Evolutionary conservation across 2,113 vertebrate genomes (phyloP).

Genomic region (Lamprotornis superbus): DNA sequence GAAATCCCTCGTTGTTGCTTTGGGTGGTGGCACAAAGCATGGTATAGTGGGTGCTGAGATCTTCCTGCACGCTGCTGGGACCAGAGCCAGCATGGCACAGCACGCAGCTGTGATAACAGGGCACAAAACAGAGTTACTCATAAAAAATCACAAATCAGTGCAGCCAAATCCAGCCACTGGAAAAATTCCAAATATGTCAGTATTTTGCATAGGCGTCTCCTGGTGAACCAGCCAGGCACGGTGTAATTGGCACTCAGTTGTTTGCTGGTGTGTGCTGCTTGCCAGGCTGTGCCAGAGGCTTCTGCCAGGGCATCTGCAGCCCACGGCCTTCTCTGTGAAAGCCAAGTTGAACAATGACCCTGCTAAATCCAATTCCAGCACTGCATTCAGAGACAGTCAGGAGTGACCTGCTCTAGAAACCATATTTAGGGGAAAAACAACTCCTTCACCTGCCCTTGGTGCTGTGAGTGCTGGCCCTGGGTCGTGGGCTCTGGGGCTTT

Average conservation of each 20-base stretch:
- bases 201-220: neutral
- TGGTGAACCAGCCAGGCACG: neutral
- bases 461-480: neutral
- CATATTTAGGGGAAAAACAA: neutral
- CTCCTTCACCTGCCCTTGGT: neutral
- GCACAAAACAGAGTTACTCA: neutral
- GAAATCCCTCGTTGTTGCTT: neutral
- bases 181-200: neutral
- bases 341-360: neutral
- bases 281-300: neutral
- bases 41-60: neutral
- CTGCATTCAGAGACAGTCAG: neutral
- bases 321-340: accelerated
- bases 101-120: neutral
- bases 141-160: neutral
- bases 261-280: neutral
- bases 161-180: neutral
- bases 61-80: neutral
- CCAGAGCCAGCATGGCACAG: neutral
- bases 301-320: neutral
- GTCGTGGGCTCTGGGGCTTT: neutral
- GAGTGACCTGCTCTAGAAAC: neutral
- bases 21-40: neutral
- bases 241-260: accelerated
- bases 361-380: neutral